These are phyloP conservation scores for Malurus melanocephalus DNA, from an alignment of 2,113 vertebrate species.

Conservation along the genomic window DNA sequence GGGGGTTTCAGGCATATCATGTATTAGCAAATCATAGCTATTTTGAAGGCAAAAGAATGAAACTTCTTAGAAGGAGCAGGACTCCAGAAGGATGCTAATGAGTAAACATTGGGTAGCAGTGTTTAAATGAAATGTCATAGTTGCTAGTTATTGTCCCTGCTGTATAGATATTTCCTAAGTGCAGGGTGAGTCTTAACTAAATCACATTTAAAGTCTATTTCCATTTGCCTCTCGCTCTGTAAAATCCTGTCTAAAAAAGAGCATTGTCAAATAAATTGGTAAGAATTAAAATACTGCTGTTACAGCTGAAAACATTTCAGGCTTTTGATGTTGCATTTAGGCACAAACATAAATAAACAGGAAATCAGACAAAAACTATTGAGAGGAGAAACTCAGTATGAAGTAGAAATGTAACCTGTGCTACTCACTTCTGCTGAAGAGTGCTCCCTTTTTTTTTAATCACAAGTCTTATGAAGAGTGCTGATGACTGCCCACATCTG, in stretches of 20 bases:
- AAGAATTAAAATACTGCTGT: neutral
- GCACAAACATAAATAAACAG: neutral
- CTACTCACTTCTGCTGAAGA: neutral
- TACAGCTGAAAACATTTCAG: neutral
- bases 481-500: neutral
- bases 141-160: neutral
- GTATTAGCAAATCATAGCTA: slow-evolving; percentile 21
- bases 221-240: neutral
- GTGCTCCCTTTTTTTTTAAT: neutral
- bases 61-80: slow-evolving; percentile 27
- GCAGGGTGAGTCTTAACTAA: neutral
- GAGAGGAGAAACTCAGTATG: neutral
- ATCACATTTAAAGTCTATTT: neutral
- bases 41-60: neutral
- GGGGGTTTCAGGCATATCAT: neutral
- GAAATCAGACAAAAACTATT: neutral
- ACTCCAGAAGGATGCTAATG: slow-evolving; percentile 13
- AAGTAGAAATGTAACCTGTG: neutral
- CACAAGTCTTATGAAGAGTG: neutral
- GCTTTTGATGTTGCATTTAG: neutral
- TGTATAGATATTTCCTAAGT: neutral
- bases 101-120: neutral
- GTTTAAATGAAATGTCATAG: neutral
- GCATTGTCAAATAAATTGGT: neutral
- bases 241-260: neutral